Evolutionary conservation across 2,113 vertebrate genomes (phyloP).

Genomic region (Pterocles gutturalis): DNA sequence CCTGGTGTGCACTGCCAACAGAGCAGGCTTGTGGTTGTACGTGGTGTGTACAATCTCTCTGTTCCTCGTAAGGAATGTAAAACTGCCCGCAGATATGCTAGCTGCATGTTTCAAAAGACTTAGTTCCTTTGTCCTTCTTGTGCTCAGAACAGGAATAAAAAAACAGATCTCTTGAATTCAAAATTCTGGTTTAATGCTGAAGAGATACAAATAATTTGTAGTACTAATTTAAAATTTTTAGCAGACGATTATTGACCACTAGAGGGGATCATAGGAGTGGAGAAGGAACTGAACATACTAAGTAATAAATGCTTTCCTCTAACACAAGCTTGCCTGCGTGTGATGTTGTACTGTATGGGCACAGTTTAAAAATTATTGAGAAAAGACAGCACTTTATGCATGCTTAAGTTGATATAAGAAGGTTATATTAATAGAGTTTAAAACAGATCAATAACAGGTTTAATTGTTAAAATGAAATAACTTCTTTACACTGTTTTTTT

Average conservation of each 20-base stretch:
- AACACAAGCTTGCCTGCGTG: not conserved
- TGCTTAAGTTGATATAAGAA: not conserved
- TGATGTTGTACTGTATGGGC: not conserved
- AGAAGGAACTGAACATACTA: not conserved
- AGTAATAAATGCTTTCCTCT: not conserved
- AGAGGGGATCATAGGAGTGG: constrained; percentile 45
- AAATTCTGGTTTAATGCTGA: not conserved
- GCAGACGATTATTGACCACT: constrained; percentile 17
- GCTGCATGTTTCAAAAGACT: not conserved
- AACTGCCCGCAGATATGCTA: not conserved
- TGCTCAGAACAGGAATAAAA: not conserved
- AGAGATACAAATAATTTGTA: not conserved
- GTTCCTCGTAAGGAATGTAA: not conserved
- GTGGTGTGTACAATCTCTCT: rapidly evolving
- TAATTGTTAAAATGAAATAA: not conserved
- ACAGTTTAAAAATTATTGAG: not conserved
- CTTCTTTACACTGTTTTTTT: not conserved
- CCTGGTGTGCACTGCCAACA: not conserved
- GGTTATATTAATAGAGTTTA: not conserved
- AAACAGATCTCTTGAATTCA: not conserved
- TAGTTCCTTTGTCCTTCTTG: not conserved
- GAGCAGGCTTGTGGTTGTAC: rapidly evolving
- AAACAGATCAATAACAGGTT: not conserved
- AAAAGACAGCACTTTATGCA: not conserved
- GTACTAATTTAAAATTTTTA: not conserved